phyloP scores from a whole-genome alignment of 2,888 invertebrate species.

The Eupithecia exiguata region DNA sequence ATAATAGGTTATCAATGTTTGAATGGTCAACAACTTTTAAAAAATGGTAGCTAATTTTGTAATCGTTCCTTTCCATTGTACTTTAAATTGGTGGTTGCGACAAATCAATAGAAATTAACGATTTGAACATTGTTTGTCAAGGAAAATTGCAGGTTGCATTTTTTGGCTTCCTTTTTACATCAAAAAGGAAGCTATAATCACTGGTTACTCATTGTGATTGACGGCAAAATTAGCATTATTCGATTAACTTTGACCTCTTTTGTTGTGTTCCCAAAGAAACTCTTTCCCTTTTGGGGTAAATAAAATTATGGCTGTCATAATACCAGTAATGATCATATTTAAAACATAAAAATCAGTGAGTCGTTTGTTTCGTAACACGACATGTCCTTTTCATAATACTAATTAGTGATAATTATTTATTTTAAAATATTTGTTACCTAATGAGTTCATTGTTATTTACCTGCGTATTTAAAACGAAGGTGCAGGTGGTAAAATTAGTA shows the following conservation, averaged over 20 bases:
- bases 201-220: slow-evolving; percentile 34
- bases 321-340: neutral
- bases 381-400: neutral
- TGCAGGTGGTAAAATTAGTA: neutral
- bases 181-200: slow-evolving; percentile 18
- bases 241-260: slow-evolving; percentile 32
- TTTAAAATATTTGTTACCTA: neutral
- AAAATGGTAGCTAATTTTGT: slow-evolving; percentile 41
- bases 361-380: neutral
- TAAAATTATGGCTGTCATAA: neutral
- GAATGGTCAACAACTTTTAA: slow-evolving; percentile 52
- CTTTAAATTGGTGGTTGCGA: slow-evolving; percentile 45
- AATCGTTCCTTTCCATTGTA: slow-evolving; percentile 42
- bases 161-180: slow-evolving; percentile 36
- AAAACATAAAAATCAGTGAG: neutral
- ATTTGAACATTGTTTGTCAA: slow-evolving; percentile 37
- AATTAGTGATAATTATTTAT: slow-evolving; percentile 3
- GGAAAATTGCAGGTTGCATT: slow-evolving; percentile 41
- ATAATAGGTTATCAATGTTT: slow-evolving; percentile 59
- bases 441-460: neutral
- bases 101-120: slow-evolving; percentile 36
- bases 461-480: neutral
- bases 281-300: slow-evolving; percentile 10
- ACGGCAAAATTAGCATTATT: slow-evolving; percentile 32
- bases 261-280: slow-evolving; percentile 15